phyloP scores from a whole-genome alignment of 2,888 invertebrate genomes.

The Dichetophora obliterata region DNA sequence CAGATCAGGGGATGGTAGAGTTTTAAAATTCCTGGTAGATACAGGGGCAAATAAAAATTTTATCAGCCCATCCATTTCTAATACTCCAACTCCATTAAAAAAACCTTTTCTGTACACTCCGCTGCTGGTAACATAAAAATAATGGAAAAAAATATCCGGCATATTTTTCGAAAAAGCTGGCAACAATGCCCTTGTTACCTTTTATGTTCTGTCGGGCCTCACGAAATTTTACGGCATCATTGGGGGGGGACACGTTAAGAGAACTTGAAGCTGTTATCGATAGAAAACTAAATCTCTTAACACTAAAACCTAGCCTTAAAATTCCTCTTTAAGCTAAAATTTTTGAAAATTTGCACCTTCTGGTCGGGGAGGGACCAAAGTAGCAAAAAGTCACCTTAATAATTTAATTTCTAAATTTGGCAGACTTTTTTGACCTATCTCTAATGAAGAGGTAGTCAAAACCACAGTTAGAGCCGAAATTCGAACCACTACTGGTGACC shows the following conservation, averaged over 20 bases:
- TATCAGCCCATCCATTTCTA: not conserved
- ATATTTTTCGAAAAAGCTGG: not conserved
- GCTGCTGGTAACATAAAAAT: not conserved
- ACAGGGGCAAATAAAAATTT: not conserved
- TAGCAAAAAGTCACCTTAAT: too few species aligned
- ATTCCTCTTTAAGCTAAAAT: slow-evolving; percentile 18
- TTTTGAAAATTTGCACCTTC: not conserved
- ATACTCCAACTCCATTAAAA: not conserved
- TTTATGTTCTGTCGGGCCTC: slow-evolving; percentile 11
- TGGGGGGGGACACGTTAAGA: too few species aligned
- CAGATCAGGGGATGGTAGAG: not conserved
- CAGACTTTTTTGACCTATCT: too few species aligned
- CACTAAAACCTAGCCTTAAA: too few species aligned
- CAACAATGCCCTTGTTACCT: not conserved
- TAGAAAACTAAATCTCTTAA: too few species aligned
- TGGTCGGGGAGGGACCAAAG: not conserved
- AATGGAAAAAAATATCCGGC: not conserved
- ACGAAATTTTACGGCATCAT: not conserved
- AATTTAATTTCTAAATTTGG: too few species aligned
- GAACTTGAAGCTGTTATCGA: too few species aligned
- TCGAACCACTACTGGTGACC: too few species aligned
- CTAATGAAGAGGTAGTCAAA: too few species aligned
- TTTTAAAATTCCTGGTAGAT: not conserved
- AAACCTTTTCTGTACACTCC: not conserved
- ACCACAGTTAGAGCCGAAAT: too few species aligned